Evolutionary conservation across 2,888 invertebrate genomes (phyloP).

Genomic region (Cheilosia soror): DNA sequence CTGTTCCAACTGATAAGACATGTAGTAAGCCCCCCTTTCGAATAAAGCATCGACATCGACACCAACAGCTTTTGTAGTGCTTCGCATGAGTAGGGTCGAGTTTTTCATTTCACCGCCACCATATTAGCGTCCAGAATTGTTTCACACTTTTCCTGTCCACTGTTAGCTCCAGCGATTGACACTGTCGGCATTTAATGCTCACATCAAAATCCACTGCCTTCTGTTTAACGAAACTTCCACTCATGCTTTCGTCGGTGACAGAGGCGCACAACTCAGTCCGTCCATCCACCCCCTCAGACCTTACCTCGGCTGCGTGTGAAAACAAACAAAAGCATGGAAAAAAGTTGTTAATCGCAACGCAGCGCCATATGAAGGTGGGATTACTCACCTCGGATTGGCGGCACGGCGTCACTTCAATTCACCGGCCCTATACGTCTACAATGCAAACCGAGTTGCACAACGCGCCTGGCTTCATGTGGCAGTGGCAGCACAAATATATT

Average conservation of each 20-base stretch:
- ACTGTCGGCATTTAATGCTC: conserved; percentile 51
- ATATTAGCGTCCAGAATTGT: neutral
- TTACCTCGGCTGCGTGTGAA: neutral
- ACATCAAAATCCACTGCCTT: conserved; percentile 13
- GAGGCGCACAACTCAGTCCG: conserved; percentile 11
- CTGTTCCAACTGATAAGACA: neutral
- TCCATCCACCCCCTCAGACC: neutral
- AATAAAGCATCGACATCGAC: neutral
- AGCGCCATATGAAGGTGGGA: conserved; percentile 53
- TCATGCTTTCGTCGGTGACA: conserved; percentile 38
- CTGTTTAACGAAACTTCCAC: conserved; percentile 36
- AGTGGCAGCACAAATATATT: conserved; percentile 23
- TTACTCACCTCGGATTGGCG: conserved; percentile 51
- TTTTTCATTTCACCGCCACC: neutral
- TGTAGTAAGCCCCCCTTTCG: neutral
- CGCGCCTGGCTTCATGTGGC: conserved; percentile 37
- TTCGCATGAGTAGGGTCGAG: neutral
- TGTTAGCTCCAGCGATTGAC: conserved; percentile 40
- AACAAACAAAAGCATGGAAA: conserved; percentile 29
- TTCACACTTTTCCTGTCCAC: conserved; percentile 20
- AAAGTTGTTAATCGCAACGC: conserved; percentile 42
- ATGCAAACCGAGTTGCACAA: neutral
- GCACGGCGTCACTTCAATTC: conserved; percentile 54
- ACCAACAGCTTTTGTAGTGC: conserved; percentile 7
- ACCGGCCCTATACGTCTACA: conserved; percentile 40